phyloP scores from a whole-genome alignment of 2,888 invertebrate species.

The Acronicta alni region DNA sequence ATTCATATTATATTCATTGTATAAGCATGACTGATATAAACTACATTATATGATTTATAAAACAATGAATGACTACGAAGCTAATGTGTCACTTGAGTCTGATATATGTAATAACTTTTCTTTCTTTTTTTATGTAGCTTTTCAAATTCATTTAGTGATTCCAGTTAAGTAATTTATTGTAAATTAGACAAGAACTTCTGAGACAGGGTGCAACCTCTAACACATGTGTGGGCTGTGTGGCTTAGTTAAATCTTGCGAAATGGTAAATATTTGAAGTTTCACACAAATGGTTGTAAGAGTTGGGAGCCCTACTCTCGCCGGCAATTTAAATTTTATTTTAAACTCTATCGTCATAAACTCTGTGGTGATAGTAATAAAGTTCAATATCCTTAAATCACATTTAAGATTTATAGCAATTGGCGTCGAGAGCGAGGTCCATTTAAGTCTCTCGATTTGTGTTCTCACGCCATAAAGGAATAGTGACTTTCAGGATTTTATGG shows the following conservation, averaged over 20 bases:
- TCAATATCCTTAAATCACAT: constrained; percentile 15
- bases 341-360: constrained; percentile 16
- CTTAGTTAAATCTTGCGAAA: constrained; percentile 14
- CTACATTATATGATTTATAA: constrained; percentile 26
- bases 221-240: background rate
- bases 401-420: constrained; percentile 40
- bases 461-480: constrained; percentile 45
- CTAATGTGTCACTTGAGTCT: constrained; percentile 7
- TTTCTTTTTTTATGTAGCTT: background rate
- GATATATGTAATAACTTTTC: background rate
- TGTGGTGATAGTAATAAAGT: constrained; percentile 25
- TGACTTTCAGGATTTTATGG: constrained; percentile 29
- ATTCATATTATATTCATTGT: constrained; percentile 3
- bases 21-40: constrained; percentile 32
- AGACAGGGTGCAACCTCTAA: background rate
- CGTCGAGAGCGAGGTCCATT: constrained; percentile 34
- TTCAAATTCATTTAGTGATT: background rate
- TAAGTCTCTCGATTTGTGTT: constrained; percentile 40
- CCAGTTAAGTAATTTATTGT: background rate
- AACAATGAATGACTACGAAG: constrained; percentile 22
- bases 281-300: constrained; percentile 20
- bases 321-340: constrained; percentile 12
- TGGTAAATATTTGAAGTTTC: constrained; percentile 33
- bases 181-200: background rate
- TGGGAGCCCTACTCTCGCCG: constrained; percentile 11